Evolutionary conservation across 2,888 invertebrate genomes (phyloP).

Genomic region (Nasonia oneida): DNA sequence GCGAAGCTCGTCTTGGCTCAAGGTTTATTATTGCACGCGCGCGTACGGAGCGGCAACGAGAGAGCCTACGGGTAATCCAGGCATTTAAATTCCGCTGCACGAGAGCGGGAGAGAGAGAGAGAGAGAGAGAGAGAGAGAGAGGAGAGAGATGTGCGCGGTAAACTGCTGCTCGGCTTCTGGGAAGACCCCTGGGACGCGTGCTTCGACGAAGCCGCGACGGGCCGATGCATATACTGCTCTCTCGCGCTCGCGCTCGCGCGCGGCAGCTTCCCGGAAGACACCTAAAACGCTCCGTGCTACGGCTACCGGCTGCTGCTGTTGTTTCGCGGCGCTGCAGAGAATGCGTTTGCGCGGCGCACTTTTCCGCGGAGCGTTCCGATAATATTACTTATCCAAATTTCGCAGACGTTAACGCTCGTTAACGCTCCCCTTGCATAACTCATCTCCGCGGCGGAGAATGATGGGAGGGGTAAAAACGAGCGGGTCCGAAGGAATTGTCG

Average conservation of each 20-base stretch:
- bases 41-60: neutral
- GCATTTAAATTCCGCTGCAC: conserved; percentile 49
- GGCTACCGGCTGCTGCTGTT: conserved; percentile 39
- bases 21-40: neutral
- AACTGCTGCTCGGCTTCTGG: conserved; percentile 1
- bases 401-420: neutral
- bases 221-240: conserved; percentile 20
- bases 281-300: conserved; percentile 34
- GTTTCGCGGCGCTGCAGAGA: neutral
- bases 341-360: neutral
- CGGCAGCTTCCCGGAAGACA: conserved; percentile 48
- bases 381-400: neutral
- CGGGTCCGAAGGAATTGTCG: no score
- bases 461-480: no score
- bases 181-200: conserved; percentile 40
- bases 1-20: no score
- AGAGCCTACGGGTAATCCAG: conserved; percentile 28
- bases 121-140: neutral
- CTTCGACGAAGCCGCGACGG: conserved; percentile 12
- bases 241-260: conserved; percentile 35
- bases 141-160: neutral
- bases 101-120: neutral
- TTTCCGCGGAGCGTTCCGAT: neutral
- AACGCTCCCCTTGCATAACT: neutral
- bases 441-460: no score